These are phyloP conservation scores for Mungos mungo DNA, from an alignment of 2,113 vertebrate genomes.

Conservation along the genomic window DNA sequence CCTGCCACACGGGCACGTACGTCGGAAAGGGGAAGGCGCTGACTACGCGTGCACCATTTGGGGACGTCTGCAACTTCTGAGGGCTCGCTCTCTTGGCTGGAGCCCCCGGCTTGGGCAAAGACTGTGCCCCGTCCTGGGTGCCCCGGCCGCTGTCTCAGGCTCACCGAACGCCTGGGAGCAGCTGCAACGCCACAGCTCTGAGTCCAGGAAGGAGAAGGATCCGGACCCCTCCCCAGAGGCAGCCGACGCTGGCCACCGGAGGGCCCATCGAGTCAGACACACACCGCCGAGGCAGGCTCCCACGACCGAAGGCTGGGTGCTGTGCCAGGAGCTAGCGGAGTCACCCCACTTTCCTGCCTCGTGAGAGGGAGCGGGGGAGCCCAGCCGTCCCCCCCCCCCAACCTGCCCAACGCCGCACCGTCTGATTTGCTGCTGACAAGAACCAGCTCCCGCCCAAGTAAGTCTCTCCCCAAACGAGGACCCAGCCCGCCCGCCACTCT, in stretches of 20 bases:
- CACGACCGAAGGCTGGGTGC: not conserved
- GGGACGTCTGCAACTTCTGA: not conserved
- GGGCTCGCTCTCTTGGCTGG: not conserved
- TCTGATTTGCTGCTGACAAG: not conserved
- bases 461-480: not conserved
- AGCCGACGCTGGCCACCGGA: not conserved
- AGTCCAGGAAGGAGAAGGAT: not conserved
- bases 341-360: rapidly evolving
- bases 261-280: not conserved
- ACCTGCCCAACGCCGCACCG: rapidly evolving
- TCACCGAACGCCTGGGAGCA: not conserved
- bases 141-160: not conserved
- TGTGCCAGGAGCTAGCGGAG: not conserved
- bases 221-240: not conserved
- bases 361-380: not conserved
- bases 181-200: not conserved
- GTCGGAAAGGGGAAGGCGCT: not conserved
- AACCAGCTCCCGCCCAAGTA: not conserved
- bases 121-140: not conserved
- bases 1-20: rapidly evolving
- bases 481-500: not conserved
- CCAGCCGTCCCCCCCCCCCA: rapidly evolving
- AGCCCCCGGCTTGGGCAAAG: not conserved
- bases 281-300: not conserved
- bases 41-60: rapidly evolving